Evolutionary conservation across 2,888 invertebrate genomes (phyloP).

Genomic region (Neria commutata): DNA sequence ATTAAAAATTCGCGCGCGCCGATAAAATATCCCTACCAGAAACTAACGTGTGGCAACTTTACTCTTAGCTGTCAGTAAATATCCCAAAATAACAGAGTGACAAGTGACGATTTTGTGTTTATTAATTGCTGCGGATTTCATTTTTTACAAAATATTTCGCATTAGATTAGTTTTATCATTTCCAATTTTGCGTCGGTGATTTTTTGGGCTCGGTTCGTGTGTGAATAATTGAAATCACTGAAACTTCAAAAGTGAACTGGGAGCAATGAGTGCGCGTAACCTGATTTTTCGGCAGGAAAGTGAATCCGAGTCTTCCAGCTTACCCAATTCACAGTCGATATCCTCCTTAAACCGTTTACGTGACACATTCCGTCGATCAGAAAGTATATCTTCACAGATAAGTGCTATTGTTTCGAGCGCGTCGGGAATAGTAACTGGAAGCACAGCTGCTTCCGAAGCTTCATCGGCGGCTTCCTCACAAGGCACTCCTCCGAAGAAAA

Average conservation of each 20-base stretch:
- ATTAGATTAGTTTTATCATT: too few species aligned
- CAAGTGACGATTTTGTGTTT: too few species aligned
- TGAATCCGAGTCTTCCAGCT: conserved; percentile 46
- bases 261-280: conserved; percentile 53
- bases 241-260: background rate
- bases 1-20: too few species aligned
- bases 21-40: too few species aligned
- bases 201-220: too few species aligned
- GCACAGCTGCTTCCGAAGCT: conserved; percentile 32
- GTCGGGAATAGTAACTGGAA: conserved; percentile 51
- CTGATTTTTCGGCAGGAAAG: conserved; percentile 54
- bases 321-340: conserved; percentile 65
- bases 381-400: conserved; percentile 55
- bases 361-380: conserved; percentile 58
- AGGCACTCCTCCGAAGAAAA: conserved; percentile 39
- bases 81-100: too few species aligned
- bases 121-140: too few species aligned
- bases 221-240: background rate
- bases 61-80: too few species aligned
- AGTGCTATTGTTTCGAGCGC: conserved; percentile 53
- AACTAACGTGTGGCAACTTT: too few species aligned
- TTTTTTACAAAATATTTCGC: too few species aligned
- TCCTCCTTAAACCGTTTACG: conserved; percentile 55
- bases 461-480: conserved; percentile 13
- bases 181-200: too few species aligned